Base-by-base conservation (phyloP, 2,113 vertebrate species). In the Muscicapa adusta region DNA sequence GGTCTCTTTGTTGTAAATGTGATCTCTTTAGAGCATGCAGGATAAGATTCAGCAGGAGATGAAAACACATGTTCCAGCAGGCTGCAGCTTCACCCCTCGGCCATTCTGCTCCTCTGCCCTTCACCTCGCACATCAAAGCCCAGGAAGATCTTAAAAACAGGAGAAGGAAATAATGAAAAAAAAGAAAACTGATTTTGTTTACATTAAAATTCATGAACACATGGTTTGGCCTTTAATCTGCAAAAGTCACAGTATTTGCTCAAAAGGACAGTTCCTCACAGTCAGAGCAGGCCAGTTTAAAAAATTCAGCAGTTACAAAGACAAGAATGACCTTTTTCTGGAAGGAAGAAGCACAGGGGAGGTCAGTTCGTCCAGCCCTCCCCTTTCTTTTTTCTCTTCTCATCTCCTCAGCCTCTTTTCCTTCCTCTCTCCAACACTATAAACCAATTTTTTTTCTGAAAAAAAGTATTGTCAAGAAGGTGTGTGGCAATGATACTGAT, bases 171-270 rank as follows among this genome's bases (percentile, higher is more conserved):
- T 14, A 26, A 31, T 43, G 22, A 47, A 25, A 38, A 28, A 3
- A 6, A 3, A 22, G 57, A 47, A 18, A 84, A 23, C 17, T 53
- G 53, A 12, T 85, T 89, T 93, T 94, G 61, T 85, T 94, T 89
- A 79, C 58, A 91, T 89, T 88, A 94, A 96, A 89, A 95, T 89
- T 95, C 74, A 94, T 89, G 89, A 95, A 36, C 73, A 72, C 53
- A 36, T 43, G n/a, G 53, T n/a, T 75, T 89, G 87, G 92, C 74
- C 66, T 85, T 94, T 91, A 82, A 74, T 94, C 81, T 85, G 57
- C 28, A 43, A 82, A 88, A 93, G 81, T 60, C 70, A 71, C 25
- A 33, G 18, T 31, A 4, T 57, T 82, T 89, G 57, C 84, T 82
- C 42, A 24, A 87, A 89, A 94, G 85, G 48, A 85, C 42, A 34